Percentiles rank a stretch among this genome's conserved stretches.
Evolutionary conservation across 2,888 invertebrate genomes (phyloP).

Genomic region (Cetonia aurata): DNA sequence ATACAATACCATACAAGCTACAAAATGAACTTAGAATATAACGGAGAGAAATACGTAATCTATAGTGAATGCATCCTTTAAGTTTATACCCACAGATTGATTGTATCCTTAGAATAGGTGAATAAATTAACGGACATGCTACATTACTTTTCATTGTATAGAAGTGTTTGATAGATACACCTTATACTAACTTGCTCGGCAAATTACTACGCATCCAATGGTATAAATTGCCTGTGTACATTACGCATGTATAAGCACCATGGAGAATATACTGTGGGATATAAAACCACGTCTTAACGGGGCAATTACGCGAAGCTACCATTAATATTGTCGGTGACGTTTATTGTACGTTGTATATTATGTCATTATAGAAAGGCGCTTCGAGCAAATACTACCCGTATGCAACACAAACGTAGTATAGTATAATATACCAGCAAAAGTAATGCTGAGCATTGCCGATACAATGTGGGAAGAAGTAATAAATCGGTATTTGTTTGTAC

Average conservation of each 20-base stretch:
- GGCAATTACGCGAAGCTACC: slow-evolving; percentile 21
- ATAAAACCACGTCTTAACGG: slow-evolving; percentile 27
- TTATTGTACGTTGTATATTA: slow-evolving; percentile 33
- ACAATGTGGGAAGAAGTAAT: slow-evolving; percentile 29
- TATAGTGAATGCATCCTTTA: no score
- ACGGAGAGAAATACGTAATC: no score
- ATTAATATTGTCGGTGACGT: slow-evolving; percentile 29
- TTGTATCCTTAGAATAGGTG: no score
- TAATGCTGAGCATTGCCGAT: not conserved
- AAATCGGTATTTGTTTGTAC: slow-evolving; percentile 14
- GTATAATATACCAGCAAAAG: not conserved
- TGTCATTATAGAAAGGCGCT: slow-evolving; percentile 31
- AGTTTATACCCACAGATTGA: no score
- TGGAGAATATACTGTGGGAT: slow-evolving; percentile 7
- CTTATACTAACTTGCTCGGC: not conserved
- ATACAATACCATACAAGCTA: no score
- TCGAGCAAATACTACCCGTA: slow-evolving; percentile 16
- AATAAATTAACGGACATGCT: no score
- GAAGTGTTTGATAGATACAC: no score
- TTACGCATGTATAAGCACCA: not conserved
- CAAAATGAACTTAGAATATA: no score
- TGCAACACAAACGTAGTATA: not conserved
- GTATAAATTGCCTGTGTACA: slow-evolving; percentile 3
- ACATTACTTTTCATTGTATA: no score
- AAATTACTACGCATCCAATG: not conserved